Percentiles rank a stretch among this genome's conserved stretches.
Conservation (phyloP, 23 tunicate genomes). For the Pegea sp. region DNA sequence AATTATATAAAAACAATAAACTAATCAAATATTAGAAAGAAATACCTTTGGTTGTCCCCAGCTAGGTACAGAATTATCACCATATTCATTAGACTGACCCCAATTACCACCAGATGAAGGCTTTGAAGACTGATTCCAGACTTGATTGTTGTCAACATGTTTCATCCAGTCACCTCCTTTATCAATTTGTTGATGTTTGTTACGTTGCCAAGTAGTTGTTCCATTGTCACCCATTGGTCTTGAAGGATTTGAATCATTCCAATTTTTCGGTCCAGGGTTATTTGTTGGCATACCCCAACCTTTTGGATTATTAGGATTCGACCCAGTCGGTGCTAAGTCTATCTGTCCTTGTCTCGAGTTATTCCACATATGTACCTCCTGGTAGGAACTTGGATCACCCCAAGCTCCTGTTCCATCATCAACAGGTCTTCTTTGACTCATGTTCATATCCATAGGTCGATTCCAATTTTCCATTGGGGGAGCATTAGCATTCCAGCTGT, state of each 20-base stretch:
- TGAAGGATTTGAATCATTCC: conserved; percentile 52
- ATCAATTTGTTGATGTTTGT: no score
- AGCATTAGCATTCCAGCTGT: conserved; percentile 4
- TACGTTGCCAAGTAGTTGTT: conserved; percentile 32
- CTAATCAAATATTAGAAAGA: no score
- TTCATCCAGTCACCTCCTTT: no score
- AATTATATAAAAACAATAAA: no score
- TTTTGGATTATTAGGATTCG: conserved; percentile 3
- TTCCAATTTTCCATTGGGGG: background rate
- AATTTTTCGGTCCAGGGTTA: conserved; percentile 37
- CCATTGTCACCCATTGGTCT: conserved; percentile 29
- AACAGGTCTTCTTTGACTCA: conserved; percentile 9
- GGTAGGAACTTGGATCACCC: conserved; percentile 70
- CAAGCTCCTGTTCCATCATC: conserved; percentile 84
- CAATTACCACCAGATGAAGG: conserved; percentile 15
- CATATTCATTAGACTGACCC: conserved; percentile 19
- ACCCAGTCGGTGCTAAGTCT: background rate
- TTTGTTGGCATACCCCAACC: conserved; percentile 61
- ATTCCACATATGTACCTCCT: conserved; percentile 72
- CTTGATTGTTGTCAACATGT: no score
- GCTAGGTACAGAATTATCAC: conserved; percentile 8
- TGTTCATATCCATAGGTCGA: background rate
- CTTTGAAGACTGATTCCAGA: no score
- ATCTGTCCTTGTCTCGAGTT: conserved; percentile 39
- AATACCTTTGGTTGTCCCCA: conserved; percentile 25